phyloP scores from a whole-genome alignment of 2,888 invertebrate species.

The Gibbula magus region DNA sequence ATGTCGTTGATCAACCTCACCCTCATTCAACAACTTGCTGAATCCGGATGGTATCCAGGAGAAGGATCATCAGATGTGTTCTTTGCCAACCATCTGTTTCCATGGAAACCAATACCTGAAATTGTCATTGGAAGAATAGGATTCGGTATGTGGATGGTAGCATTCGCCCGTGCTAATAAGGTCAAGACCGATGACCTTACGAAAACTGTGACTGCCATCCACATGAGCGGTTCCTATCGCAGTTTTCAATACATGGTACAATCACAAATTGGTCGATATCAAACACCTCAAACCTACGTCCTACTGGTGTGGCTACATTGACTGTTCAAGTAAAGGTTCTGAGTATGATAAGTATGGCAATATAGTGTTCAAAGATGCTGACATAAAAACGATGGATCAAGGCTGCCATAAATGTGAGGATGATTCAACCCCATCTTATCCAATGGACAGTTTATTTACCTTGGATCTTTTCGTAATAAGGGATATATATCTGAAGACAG shows the following conservation, averaged over 20 bases:
- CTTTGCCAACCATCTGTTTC: constrained; percentile 36
- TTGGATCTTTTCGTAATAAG: too few species aligned
- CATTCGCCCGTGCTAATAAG: constrained; percentile 32
- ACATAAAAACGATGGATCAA: too few species aligned
- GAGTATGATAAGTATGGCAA: too few species aligned
- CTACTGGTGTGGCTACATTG: not conserved
- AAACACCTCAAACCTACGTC: not conserved
- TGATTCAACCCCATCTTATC: too few species aligned
- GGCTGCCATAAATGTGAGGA: too few species aligned
- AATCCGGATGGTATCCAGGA: not conserved
- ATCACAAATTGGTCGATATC: constrained; percentile 6
- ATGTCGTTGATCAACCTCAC: not conserved
- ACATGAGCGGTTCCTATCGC: constrained; percentile 34
- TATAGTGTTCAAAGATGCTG: too few species aligned
- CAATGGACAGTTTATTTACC: too few species aligned
- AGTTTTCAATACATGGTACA: constrained; percentile 16
- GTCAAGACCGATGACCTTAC: constrained; percentile 35
- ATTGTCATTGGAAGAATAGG: constrained; percentile 34
- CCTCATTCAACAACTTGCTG: not conserved
- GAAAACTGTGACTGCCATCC: constrained; percentile 29
- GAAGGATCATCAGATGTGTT: constrained; percentile 40
- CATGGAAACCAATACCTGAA: constrained; percentile 35
- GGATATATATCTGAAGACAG: too few species aligned
- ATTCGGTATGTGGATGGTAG: constrained; percentile 38
- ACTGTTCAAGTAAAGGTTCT: not conserved